Percentiles rank a stretch among this genome's conserved stretches.
These are phyloP conservation scores for Globodera ellingtonae DNA, from an alignment of 1,140 invertebrate genomes.

Conservation along the genomic window DNA sequence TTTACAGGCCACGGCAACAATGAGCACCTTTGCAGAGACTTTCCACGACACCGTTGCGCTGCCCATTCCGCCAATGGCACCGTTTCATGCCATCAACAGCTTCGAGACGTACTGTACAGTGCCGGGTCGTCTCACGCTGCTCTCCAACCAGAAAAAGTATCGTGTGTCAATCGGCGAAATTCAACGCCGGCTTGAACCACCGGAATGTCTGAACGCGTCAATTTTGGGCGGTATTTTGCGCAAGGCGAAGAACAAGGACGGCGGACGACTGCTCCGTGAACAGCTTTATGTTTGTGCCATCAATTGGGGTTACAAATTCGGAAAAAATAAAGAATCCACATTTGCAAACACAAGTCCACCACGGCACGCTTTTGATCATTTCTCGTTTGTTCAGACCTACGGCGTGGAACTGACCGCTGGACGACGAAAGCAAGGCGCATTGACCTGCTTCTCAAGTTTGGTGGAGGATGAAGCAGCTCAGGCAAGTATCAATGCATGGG, in stretches of 20 bases:
- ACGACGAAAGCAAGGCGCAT: slow-evolving; percentile 11
- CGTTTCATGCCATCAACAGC: background rate
- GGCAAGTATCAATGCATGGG: background rate
- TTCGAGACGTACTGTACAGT: slow-evolving; percentile 11
- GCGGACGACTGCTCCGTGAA: slow-evolving; percentile 17
- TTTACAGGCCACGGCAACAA: too few species aligned
- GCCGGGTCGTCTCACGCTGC: slow-evolving; percentile 1
- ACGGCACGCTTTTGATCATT: background rate
- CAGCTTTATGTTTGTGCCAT: slow-evolving; percentile 5
- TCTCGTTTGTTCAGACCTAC: slow-evolving; percentile 6
- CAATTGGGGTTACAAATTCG: too few species aligned
- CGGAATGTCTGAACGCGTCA: slow-evolving; percentile 97
- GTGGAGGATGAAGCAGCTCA: slow-evolving; percentile 21
- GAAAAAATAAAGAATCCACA: too few species aligned
- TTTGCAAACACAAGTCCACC: background rate
- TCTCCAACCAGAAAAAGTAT: slow-evolving; percentile 82
- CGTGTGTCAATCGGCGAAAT: slow-evolving; percentile 99
- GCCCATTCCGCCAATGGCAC: too few species aligned
- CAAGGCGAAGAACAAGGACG: slow-evolving; percentile 29
- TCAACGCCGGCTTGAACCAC: slow-evolving; percentile 89
- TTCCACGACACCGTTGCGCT: too few species aligned
- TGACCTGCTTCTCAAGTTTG: slow-evolving; percentile 24
- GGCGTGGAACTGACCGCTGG: slow-evolving; percentile 19
- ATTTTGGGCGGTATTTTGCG: slow-evolving; percentile 70
- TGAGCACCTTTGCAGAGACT: too few species aligned